Percentiles rank a stretch among this genome's conserved stretches.
Conservation (phyloP, 2,888 invertebrate genomes). For the Diaphora mendica region DNA sequence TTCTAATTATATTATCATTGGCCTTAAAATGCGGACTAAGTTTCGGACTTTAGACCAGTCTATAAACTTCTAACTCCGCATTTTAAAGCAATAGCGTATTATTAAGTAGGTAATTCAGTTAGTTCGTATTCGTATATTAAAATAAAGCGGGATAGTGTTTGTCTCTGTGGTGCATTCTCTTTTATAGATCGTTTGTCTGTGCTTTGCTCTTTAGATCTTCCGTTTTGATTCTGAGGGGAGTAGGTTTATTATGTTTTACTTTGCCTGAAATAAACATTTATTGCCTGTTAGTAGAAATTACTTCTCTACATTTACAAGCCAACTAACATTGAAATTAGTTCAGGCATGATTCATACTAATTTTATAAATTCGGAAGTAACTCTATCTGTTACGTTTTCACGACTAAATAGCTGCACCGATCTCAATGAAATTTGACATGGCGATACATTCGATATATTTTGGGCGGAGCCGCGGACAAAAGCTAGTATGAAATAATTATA, state of each 20-base stretch:
- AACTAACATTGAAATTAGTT: neutral
- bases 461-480: too few relatives aligned
- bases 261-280: neutral
- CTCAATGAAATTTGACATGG: too few relatives aligned
- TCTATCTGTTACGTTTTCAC: too few relatives aligned
- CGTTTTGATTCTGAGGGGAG: neutral
- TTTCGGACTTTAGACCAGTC: too few relatives aligned
- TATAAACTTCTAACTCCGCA: too few relatives aligned
- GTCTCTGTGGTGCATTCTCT: neutral
- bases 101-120: neutral
- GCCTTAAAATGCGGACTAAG: too few relatives aligned
- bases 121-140: neutral
- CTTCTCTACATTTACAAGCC: neutral
- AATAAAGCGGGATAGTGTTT: neutral
- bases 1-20: too few relatives aligned
- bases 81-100: too few relatives aligned
- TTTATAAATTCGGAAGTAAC: too few relatives aligned
- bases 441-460: too few relatives aligned
- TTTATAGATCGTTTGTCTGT: neutral
- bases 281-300: neutral
- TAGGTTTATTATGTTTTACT: slow-evolving; percentile 1
- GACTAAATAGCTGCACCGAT: too few relatives aligned
- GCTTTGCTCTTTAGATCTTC: neutral
- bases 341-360: neutral
- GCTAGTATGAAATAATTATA: too few relatives aligned